Evolutionary conservation across 2,797 vertebrate species (phyloP).

Genomic region (Ctenopoma multispine): DNA sequence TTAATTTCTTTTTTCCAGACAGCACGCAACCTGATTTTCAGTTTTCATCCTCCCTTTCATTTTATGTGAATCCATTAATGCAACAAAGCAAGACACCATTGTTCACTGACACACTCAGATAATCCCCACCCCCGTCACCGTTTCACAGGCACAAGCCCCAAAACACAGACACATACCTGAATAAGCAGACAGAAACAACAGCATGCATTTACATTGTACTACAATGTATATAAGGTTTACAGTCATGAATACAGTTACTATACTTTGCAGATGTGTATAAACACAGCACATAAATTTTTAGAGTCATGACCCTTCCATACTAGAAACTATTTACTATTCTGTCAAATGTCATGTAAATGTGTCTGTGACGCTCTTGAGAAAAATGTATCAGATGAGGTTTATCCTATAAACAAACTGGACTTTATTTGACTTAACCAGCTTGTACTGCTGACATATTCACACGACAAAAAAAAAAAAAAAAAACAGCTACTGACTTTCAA

Average conservation of each 20-base stretch:
- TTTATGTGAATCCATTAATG: slow-evolving; percentile 75
- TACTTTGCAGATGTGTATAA: neutral
- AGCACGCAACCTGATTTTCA: slow-evolving; percentile 64
- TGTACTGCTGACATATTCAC: slow-evolving; percentile 41
- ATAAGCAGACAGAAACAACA: slow-evolving; percentile 35
- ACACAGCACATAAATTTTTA: neutral
- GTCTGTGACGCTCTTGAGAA: slow-evolving; percentile 10
- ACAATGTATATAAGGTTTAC: slow-evolving; percentile 2
- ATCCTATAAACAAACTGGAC: slow-evolving; percentile 40
- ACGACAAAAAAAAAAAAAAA: neutral
- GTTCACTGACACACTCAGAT: slow-evolving; percentile 67
- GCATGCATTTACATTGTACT: neutral
- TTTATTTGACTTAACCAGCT: slow-evolving; percentile 48
- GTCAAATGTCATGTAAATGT: neutral
- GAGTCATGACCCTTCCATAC: neutral
- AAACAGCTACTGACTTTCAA: slow-evolving; percentile 52
- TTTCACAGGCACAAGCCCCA: slow-evolving; percentile 23
- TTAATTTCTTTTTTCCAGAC: slow-evolving; percentile 62
- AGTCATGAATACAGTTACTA: neutral
- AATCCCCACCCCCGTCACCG: slow-evolving; percentile 50
- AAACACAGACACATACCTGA: too few species aligned
- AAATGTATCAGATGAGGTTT: slow-evolving; percentile 21
- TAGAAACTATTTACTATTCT: slow-evolving; percentile 21
- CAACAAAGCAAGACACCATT: slow-evolving; percentile 77
- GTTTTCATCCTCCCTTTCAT: slow-evolving; percentile 72